These are phyloP conservation scores for Eretmocerus hayati DNA, from an alignment of 2,888 invertebrate species.

Conservation along the genomic window DNA sequence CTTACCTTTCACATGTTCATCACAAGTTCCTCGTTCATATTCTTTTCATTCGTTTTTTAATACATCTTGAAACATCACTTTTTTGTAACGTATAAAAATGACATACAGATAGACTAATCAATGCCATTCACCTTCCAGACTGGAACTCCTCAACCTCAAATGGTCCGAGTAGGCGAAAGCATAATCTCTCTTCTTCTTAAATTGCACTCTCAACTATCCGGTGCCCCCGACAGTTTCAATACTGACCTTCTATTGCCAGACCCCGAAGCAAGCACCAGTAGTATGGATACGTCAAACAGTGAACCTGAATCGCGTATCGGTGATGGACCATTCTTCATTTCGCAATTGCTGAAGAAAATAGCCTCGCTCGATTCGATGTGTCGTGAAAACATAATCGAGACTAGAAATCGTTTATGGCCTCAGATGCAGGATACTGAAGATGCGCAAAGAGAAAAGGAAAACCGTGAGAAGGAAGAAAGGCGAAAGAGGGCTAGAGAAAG, in stretches of 20 bases:
- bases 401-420: slow-evolving; percentile 73
- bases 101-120: not conserved
- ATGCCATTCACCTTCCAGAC: slow-evolving; percentile 22
- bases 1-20: too few relatives aligned
- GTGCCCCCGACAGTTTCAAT: slow-evolving; percentile 71
- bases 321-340: slow-evolving; percentile 84
- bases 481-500: slow-evolving; percentile 78
- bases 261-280: slow-evolving; percentile 28
- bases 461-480: slow-evolving; percentile 75
- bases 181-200: slow-evolving; percentile 84
- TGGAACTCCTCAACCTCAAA: slow-evolving; percentile 34
- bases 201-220: slow-evolving; percentile 83
- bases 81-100: not conserved
- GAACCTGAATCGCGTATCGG: slow-evolving; percentile 55
- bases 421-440: slow-evolving; percentile 72
- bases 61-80: too few relatives aligned
- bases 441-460: slow-evolving; percentile 62
- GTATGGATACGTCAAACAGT: slow-evolving; percentile 20
- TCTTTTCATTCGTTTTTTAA: too few relatives aligned
- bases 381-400: slow-evolving; percentile 62
- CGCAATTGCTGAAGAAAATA: slow-evolving; percentile 70
- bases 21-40: too few relatives aligned
- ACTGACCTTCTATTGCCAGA: slow-evolving; percentile 32
- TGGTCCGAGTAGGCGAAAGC: slow-evolving; percentile 72
- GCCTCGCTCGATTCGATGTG: slow-evolving; percentile 64